Evolutionary conservation across 2,113 vertebrate species (phyloP), one percentile per base, ranked within the genome.

Genomic region (Onychostoma macrolepis): DNA sequence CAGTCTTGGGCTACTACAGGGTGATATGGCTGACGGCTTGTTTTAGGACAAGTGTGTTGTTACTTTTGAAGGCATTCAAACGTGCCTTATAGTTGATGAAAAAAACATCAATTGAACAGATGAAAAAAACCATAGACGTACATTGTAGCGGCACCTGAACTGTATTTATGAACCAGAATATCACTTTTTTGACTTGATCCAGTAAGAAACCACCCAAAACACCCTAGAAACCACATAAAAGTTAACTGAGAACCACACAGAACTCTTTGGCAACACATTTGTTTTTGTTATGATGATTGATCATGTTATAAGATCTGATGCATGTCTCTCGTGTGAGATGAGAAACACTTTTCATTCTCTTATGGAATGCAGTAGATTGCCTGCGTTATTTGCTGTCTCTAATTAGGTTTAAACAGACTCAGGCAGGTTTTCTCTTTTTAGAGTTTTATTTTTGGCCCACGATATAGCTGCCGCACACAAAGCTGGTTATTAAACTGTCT

Each of bases 381-480:
- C 26, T 82, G 38, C n/a, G 61, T 82, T 82, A 82, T 82, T 82
- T 82, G 61, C 41, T 48, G 80, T 69, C 58, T 82, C 80, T 82
- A 69, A 82, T 82, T 43, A 82, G 41, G 80, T 80, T 80, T 80
- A 61, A 80, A 63, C 53, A 61, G 78, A 80, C 33, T 80, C 12
- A 13, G 56, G 77, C 48, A 79, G 78, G 78, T 80, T 67, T 82
- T 48, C 61, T 43, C n/a, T 24, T 13, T 65, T 80, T 67, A 67
- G 15, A 61, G 33, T 81, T 26, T 67, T 48, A 67, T 82, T 82
- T 67, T 67, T 82, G 61, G 61, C 41, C 61, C 24, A 10, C 36
- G 38, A 38, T 80, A 80, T 80, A 80, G 80, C 61, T 17, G 13
- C 43, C 3, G n/a, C 24, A 50, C 43, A 30, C 43, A 19, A 82